Conservation (phyloP, 2,888 invertebrate species). For the Tenthredo distinguenda region DNA sequence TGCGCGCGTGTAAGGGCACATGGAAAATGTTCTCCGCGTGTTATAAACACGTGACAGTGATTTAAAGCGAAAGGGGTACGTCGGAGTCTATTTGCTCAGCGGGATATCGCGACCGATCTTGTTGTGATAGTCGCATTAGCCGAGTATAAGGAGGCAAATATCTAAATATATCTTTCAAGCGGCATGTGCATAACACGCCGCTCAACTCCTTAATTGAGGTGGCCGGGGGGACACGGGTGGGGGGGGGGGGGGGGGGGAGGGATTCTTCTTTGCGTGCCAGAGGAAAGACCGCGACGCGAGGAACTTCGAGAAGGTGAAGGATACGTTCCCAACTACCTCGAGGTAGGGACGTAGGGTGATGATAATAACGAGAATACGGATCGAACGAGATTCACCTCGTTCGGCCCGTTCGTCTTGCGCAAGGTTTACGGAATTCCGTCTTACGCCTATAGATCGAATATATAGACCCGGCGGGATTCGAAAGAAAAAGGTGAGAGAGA, state of each 20-base stretch:
- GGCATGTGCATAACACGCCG: slow-evolving; percentile 50
- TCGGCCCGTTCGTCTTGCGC: neutral
- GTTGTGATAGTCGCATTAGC: slow-evolving; percentile 50
- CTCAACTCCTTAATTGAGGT: slow-evolving; percentile 45
- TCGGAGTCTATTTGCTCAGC: slow-evolving; percentile 45
- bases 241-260: neutral
- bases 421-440: neutral
- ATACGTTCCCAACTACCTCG: slow-evolving; percentile 38
- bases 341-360: neutral
- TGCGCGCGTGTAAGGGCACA: neutral
- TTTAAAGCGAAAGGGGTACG: slow-evolving; percentile 49
- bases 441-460: neutral
- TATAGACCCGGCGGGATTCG: neutral
- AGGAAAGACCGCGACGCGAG: slow-evolving; percentile 24
- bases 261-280: slow-evolving; percentile 36
- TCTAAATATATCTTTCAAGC: slow-evolving; percentile 45
- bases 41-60: slow-evolving; percentile 50
- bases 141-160: slow-evolving; percentile 46
- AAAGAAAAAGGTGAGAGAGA: neutral
- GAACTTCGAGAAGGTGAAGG: slow-evolving; percentile 36
- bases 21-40: slow-evolving; percentile 22
- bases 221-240: neutral
- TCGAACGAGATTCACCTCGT: neutral
- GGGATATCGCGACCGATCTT: slow-evolving; percentile 47
- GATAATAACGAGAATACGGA: neutral